A percentile compares a stretch with the other conserved stretches of the same genome.
Evolutionary conservation across 2,113 vertebrate genomes (phyloP).

Genomic region (Clarias macrocephalus): DNA sequence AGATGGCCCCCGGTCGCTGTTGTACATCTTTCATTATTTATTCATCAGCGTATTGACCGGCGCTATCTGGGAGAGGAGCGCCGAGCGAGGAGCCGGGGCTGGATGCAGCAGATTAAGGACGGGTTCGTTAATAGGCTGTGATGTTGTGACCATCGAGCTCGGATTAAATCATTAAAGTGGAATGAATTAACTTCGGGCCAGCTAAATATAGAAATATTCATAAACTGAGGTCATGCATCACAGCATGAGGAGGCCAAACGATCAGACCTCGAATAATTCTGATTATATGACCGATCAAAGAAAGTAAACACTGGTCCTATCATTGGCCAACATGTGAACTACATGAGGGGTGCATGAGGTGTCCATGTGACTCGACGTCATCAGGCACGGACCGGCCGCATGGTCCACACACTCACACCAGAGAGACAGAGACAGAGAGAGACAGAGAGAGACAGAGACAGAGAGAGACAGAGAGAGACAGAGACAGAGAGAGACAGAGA

Average conservation of each 20-base stretch:
- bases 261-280: background rate
- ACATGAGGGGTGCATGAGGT: too few species aligned
- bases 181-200: background rate
- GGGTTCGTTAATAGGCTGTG: constrained; percentile 37
- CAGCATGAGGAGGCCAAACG: background rate
- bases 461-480: too few species aligned
- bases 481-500: too few species aligned
- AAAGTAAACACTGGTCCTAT: background rate
- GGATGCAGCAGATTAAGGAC: constrained; percentile 15
- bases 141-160: constrained; percentile 5
- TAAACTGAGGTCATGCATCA: constrained; percentile 10
- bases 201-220: constrained; percentile 12
- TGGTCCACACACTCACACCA: too few species aligned
- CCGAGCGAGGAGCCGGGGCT: background rate
- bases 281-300: background rate
- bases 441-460: too few species aligned
- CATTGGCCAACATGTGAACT: too few species aligned
- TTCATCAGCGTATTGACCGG: constrained; percentile 72
- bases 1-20: constrained; percentile 64
- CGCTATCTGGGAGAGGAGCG: constrained; percentile 61
- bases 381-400: too few species aligned
- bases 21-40: constrained; percentile 76
- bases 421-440: too few species aligned
- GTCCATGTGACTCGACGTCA: too few species aligned
- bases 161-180: constrained; percentile 26